Percentiles rank a stretch among this genome's conserved stretches.
These are phyloP conservation scores for Tetragonula carbonaria DNA, from an alignment of 2,888 invertebrate species.

Conservation along the genomic window DNA sequence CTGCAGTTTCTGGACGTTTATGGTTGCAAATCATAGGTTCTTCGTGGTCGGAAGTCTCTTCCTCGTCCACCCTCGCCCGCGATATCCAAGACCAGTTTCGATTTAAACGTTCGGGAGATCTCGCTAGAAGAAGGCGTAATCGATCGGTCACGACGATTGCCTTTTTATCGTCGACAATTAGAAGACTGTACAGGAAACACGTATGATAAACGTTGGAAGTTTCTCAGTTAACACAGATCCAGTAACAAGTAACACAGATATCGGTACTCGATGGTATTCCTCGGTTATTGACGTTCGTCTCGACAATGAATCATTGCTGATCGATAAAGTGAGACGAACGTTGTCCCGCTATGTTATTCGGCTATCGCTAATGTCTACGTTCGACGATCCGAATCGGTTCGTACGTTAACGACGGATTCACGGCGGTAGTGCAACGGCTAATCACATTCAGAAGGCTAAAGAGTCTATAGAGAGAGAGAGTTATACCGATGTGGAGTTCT, in stretches of 20 bases:
- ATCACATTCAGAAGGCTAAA: slow-evolving; percentile 9
- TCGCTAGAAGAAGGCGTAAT: background rate
- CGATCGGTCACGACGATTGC: background rate
- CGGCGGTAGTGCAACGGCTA: slow-evolving; percentile 2
- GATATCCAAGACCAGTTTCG: slow-evolving; percentile 36
- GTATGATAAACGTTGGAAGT: slow-evolving; percentile 5
- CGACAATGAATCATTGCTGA: background rate
- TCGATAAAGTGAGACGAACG: slow-evolving; percentile 3
- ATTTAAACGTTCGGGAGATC: background rate
- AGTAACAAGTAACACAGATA: slow-evolving; percentile 4
- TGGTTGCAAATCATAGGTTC: slow-evolving; percentile 50
- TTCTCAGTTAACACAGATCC: too few relatives aligned
- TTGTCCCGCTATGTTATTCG: background rate
- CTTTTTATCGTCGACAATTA: background rate
- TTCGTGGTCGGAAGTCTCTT: slow-evolving; percentile 19
- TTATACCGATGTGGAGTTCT: background rate
- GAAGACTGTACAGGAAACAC: slow-evolving; percentile 11
- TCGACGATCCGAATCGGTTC: background rate
- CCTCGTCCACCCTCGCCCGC: background rate
- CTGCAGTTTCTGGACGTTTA: slow-evolving; percentile 64
- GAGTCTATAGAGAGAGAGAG: background rate
- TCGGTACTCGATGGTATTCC: background rate
- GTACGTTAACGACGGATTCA: background rate
- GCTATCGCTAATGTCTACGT: slow-evolving; percentile 39
- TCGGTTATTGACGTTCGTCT: background rate